phyloP scores from a whole-genome alignment of 2,888 invertebrate genomes.

The Subacronicta megacephala region DNA sequence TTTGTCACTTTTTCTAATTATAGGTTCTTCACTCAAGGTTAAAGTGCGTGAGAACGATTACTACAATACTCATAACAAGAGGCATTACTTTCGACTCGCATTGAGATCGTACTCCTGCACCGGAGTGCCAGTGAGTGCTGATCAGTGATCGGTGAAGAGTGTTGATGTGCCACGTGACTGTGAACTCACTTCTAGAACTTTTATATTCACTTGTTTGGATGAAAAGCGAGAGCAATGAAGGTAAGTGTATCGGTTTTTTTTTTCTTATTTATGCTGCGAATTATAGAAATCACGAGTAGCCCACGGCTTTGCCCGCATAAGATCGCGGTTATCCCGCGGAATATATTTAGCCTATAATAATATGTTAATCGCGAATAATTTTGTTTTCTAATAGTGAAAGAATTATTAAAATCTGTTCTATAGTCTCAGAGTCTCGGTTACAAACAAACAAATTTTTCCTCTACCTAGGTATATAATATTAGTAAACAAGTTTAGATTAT shows the following conservation, averaged over 20 bases:
- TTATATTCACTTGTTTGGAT: slow-evolving; percentile 52
- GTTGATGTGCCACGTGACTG: slow-evolving; percentile 39
- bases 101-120: slow-evolving; percentile 28
- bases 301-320: too few relatives aligned
- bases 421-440: too few relatives aligned
- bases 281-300: too few relatives aligned
- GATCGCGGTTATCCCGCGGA: too few relatives aligned
- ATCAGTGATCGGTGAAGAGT: slow-evolving; percentile 38
- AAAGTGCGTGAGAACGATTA: slow-evolving; percentile 62
- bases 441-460: too few relatives aligned
- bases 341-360: too few relatives aligned
- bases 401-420: too few relatives aligned
- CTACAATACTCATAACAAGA: slow-evolving; percentile 58
- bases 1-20: slow-evolving; percentile 52
- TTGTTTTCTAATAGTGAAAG: too few relatives aligned
- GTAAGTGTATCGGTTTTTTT: slow-evolving; percentile 65
- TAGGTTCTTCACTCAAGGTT: slow-evolving; percentile 62
- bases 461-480: too few relatives aligned
- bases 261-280: too few relatives aligned
- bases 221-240: slow-evolving; percentile 77
- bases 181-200: slow-evolving; percentile 41
- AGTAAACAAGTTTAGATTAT: too few relatives aligned
- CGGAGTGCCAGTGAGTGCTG: slow-evolving; percentile 36
- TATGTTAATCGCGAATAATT: too few relatives aligned
- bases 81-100: slow-evolving; percentile 58